phyloP scores from a whole-genome alignment of 2,113 vertebrate species.

The Myotis lucifugus region DNA sequence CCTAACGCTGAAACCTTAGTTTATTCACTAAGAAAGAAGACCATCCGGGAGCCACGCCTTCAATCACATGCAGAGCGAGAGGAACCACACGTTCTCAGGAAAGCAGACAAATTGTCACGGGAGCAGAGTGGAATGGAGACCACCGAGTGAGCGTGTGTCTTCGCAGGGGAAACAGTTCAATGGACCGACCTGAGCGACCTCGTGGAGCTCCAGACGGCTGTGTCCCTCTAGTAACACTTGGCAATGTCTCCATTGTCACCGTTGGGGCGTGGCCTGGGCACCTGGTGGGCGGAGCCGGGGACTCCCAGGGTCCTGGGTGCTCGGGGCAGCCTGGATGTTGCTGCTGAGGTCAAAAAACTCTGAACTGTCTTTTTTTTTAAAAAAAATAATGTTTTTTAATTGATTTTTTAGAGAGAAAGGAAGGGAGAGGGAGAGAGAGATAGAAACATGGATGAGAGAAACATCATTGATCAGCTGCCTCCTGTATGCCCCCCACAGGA shows the following conservation, averaged over 20 bases:
- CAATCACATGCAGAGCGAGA: neutral
- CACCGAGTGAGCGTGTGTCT: neutral
- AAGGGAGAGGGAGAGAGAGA: no score
- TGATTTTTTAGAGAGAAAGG: no score
- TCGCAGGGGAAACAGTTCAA: neutral
- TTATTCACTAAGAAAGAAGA: neutral
- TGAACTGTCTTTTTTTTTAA: neutral
- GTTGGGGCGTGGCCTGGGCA: neutral
- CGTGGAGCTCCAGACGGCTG: no score
- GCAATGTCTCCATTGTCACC: neutral
- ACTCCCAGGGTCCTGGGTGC: accelerated
- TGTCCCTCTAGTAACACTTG: neutral
- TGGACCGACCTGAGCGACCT: neutral
- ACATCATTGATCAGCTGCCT: no score
- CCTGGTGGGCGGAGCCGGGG: neutral
- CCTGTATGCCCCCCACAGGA: no score
- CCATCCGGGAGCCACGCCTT: neutral
- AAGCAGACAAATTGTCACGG: neutral
- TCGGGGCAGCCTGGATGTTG: neutral
- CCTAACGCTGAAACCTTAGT: neutral
- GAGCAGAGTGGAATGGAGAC: neutral
- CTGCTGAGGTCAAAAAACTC: neutral
- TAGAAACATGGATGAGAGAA: no score
- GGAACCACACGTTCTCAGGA: neutral
- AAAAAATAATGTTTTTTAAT: no score